Conservation (phyloP, 2,888 invertebrate species). For the Thyatira batis region DNA sequence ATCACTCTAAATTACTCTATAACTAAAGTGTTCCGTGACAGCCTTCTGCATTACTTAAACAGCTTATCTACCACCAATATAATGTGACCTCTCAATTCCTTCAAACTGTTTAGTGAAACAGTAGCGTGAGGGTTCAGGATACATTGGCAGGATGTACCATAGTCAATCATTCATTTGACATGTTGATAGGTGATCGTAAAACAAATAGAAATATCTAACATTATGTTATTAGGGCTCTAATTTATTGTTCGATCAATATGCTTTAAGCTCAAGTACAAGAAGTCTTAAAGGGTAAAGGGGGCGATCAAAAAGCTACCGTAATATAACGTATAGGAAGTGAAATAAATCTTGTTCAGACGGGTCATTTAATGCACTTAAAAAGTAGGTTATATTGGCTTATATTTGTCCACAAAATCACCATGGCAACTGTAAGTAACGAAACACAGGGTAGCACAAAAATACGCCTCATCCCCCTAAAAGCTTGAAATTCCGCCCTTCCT, state of each 20-base stretch:
- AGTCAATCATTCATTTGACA: background rate
- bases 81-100: constrained; percentile 19
- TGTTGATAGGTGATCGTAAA: background rate
- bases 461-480: too few relatives aligned
- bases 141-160: background rate
- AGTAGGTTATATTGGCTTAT: too few relatives aligned
- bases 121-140: constrained; percentile 17
- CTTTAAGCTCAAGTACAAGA: background rate
- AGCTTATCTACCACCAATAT: constrained; percentile 10
- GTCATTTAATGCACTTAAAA: too few relatives aligned
- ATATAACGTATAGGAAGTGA: background rate
- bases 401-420: too few relatives aligned
- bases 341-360: too few relatives aligned
- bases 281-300: background rate
- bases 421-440: too few relatives aligned
- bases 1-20: background rate
- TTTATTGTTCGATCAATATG: background rate
- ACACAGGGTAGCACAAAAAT: too few relatives aligned
- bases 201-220: background rate
- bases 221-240: background rate
- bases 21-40: background rate
- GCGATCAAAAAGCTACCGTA: too few relatives aligned
- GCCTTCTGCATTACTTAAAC: constrained; percentile 3
- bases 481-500: too few relatives aligned
- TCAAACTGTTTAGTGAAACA: constrained; percentile 15